These are phyloP conservation scores for Lasiommata megera DNA, from an alignment of 2,888 invertebrate genomes.

Conservation along the genomic window DNA sequence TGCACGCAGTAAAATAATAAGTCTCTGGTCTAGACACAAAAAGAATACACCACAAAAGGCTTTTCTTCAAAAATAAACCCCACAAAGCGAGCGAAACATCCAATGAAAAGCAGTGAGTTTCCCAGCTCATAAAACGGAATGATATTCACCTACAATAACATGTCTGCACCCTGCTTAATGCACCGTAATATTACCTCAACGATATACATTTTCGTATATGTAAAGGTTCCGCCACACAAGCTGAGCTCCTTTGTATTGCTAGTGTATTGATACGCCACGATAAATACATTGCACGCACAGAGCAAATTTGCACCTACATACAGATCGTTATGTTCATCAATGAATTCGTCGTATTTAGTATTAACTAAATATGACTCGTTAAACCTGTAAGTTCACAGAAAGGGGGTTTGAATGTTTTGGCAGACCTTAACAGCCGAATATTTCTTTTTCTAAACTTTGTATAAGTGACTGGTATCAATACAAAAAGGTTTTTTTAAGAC, in stretches of 20 bases:
- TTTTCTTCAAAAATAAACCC: constrained; percentile 10
- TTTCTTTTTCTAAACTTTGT: too few relatives aligned
- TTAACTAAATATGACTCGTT: too few relatives aligned
- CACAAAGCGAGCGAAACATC: constrained; percentile 17
- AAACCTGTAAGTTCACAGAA: too few relatives aligned
- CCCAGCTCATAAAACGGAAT: constrained; percentile 36
- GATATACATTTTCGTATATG: constrained; percentile 16
- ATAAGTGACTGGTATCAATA: too few relatives aligned
- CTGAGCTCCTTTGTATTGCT: neutral
- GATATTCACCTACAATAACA: constrained; percentile 31
- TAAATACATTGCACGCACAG: neutral
- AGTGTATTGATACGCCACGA: too few relatives aligned
- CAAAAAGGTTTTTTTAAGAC: too few relatives aligned
- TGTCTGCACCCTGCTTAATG: constrained; percentile 43
- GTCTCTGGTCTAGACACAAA: constrained; percentile 17
- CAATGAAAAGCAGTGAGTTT: constrained; percentile 26
- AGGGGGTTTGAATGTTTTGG: too few relatives aligned
- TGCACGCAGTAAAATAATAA: too few relatives aligned
- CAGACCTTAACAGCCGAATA: too few relatives aligned
- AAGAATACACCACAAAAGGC: constrained; percentile 11
- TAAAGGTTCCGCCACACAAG: neutral
- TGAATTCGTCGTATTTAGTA: too few relatives aligned
- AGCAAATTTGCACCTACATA: too few relatives aligned
- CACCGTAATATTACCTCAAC: constrained; percentile 37
- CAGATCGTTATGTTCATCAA: too few relatives aligned